A percentile compares a stretch with the other conserved stretches of the same genome.
phyloP scores from a whole-genome alignment of 2,888 invertebrate genomes.

The Andrena camellia region DNA sequence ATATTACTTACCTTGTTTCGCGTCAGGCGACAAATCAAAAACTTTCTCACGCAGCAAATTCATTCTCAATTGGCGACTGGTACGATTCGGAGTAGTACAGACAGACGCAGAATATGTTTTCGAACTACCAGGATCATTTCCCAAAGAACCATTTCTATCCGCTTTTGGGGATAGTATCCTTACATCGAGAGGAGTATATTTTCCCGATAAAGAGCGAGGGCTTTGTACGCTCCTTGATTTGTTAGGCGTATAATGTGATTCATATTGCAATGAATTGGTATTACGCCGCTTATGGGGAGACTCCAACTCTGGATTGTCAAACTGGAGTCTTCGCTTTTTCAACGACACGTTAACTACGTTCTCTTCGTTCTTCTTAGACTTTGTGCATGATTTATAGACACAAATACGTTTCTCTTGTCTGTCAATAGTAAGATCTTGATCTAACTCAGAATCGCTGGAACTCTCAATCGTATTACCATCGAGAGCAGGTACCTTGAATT shows the following conservation, averaged over 20 bases:
- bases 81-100: constrained; percentile 60
- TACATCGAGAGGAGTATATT: constrained; percentile 80
- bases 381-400: constrained; percentile 67
- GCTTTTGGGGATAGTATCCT: constrained; percentile 78
- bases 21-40: background rate
- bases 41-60: constrained; percentile 62
- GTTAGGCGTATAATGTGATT: constrained; percentile 32
- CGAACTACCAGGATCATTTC: constrained; percentile 15
- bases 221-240: constrained; percentile 39
- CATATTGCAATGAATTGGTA: constrained; percentile 24
- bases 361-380: constrained; percentile 32
- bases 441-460: constrained; percentile 74
- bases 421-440: constrained; percentile 73
- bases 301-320: constrained; percentile 41
- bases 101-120: background rate
- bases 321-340: constrained; percentile 71
- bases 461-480: constrained; percentile 76
- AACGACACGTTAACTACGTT: constrained; percentile 58
- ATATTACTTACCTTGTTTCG: constrained; percentile 35
- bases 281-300: constrained; percentile 65
- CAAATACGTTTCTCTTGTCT: constrained; percentile 77
- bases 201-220: constrained; percentile 58
- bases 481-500: constrained; percentile 69
- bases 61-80: constrained; percentile 54
- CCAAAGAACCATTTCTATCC: constrained; percentile 32